These are phyloP conservation scores for Myopa tessellatipennis DNA, from an alignment of 2,888 invertebrate genomes.

Conservation along the genomic window DNA sequence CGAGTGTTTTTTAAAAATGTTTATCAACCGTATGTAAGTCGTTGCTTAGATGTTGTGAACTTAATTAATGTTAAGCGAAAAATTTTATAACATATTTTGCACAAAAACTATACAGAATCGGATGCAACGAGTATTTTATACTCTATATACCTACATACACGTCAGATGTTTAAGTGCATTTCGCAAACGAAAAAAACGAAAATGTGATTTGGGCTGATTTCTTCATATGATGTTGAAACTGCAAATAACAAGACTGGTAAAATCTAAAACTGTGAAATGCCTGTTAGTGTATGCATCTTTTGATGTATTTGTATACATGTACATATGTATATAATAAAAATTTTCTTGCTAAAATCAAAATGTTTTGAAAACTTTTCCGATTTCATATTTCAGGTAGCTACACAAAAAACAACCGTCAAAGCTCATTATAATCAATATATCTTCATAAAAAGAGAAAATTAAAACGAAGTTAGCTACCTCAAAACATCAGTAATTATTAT, in stretches of 20 bases:
- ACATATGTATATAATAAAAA: background rate
- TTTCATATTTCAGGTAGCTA: constrained; percentile 46
- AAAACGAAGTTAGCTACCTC: constrained; percentile 54
- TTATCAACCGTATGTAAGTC: no score
- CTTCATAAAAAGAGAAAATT: constrained; percentile 45
- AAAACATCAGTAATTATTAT: constrained; percentile 41
- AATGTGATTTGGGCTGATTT: constrained; percentile 30
- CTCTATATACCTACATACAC: background rate
- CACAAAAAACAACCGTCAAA: constrained; percentile 46
- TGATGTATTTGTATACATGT: constrained; percentile 14
- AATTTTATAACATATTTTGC: background rate
- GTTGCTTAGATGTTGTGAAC: background rate
- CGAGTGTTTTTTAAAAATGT: no score
- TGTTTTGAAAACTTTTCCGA: constrained; percentile 31
- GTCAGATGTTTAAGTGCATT: background rate
- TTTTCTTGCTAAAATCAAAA: constrained; percentile 20
- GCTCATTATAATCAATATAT: constrained; percentile 29
- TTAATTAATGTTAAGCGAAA: background rate
- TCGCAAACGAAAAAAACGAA: background rate
- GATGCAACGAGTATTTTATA: no score
- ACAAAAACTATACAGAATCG: background rate
- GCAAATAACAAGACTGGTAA: constrained; percentile 31
- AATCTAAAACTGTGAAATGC: constrained; percentile 15
- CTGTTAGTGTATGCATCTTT: constrained; percentile 23
- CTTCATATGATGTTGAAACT: background rate